Conservation (phyloP, 2,888 invertebrate species). For the Cantharis nigra region DNA sequence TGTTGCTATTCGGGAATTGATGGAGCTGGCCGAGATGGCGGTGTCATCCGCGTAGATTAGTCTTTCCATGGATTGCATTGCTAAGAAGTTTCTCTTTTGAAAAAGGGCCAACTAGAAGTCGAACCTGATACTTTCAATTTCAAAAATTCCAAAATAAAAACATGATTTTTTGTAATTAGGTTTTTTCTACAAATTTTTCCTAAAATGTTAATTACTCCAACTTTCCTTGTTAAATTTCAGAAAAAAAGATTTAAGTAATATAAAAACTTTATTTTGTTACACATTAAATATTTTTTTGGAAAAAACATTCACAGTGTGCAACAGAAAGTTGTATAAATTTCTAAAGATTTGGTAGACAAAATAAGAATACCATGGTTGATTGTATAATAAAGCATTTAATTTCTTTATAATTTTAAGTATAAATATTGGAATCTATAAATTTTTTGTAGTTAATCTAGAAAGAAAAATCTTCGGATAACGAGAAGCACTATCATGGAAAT, state of each 20-base stretch:
- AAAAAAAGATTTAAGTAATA: background rate
- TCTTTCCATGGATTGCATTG: too few relatives aligned
- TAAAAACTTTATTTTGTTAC: background rate
- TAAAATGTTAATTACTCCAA: too few relatives aligned
- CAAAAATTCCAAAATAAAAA: too few relatives aligned
- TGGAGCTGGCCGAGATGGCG: too few relatives aligned
- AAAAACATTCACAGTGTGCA: background rate
- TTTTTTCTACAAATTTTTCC: too few relatives aligned
- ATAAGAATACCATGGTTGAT: background rate
- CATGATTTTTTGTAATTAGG: too few relatives aligned
- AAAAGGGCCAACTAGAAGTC: too few relatives aligned
- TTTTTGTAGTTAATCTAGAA: slow-evolving; percentile 42
- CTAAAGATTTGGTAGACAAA: background rate
- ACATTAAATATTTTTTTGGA: background rate
- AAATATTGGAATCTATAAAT: background rate
- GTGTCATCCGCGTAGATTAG: too few relatives aligned
- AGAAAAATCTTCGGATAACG: slow-evolving; percentile 58
- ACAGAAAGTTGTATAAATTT: background rate
- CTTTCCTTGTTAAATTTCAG: background rate
- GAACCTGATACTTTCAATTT: too few relatives aligned
- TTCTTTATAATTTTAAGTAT: background rate
- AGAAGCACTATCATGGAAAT: slow-evolving; percentile 56
- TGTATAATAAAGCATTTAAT: background rate
- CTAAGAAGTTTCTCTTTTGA: too few relatives aligned
- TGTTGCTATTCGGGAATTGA: too few relatives aligned